Base-by-base conservation (phyloP, 2,113 vertebrate genomes). In the Chaetodon trifascialis region DNA sequence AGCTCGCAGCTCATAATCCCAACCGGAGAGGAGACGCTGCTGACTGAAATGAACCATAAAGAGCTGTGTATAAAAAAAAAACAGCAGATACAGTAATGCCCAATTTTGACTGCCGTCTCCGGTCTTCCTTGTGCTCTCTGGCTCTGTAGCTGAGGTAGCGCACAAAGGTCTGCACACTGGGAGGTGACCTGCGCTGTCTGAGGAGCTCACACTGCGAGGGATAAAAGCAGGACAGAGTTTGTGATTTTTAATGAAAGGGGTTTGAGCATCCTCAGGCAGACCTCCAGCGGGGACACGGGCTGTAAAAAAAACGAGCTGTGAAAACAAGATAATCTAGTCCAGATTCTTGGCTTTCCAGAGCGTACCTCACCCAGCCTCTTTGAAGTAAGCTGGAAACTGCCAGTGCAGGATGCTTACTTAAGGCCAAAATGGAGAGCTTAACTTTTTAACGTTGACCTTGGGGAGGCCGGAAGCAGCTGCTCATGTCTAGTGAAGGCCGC, bases 301-400 rank as follows among this genome's bases (percentile, higher is more conserved):
- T 38, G 38, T 23, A 60, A 54, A 44, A 11, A 42, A 63, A 72
- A 49, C 40, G 65, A 69, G 69, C 68, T 69, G 64, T 74, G 58
- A 85, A 86, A 82, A 80, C 76, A 82, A 51, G 52, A 78, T 89
- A 72, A 90, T 86, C 60, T 7, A 80, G 47, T 19, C 52, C 76
- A 85, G 85, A 85, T 76, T 60, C 8, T 67, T 44, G 3, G 11
- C 72, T 59, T 70, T 74, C 73, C 38, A 49, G 19, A 64, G 44
- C 72, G 44, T 11, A 34, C 82, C 76, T 56, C 66, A 73, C 56
- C 84, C 70, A 52, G 66, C 17, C 17, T 59, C 80, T 68, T 88
- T 65, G 46, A 77, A 86, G 58, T 25, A 15, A 51, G 47, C 17
- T 62, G n/a, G 42, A 58, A 72, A 52, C 23, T 30, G 19, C 25